Base-by-base conservation (phyloP, 1,140 invertebrate genomes). In the Streblospio benedicti region DNA sequence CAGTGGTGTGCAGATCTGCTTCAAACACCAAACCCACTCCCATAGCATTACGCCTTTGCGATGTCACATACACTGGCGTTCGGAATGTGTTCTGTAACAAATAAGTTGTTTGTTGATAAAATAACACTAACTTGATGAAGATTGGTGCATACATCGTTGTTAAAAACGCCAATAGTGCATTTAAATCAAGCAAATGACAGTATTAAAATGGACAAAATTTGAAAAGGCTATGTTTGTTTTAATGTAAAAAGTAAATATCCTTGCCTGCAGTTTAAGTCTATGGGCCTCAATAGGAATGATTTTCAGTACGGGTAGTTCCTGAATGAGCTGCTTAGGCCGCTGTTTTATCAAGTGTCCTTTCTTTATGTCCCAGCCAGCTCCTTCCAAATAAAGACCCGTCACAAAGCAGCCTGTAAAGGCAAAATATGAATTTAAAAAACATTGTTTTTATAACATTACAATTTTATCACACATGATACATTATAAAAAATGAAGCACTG, bases 11-110 rank as follows among this genome's bases (percentile, higher is more conserved):
- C 23, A 94, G 78, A 75, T 93, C 86, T 0, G 90, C 88, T 76
- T 93, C 89, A 75, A 93, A 93, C 12, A 93, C 87, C 4, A 92
- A 80, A 35, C 90, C 90, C n/a, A 87, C 85, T 1, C 89, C 89
- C 87, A 91, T 91, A 0, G 89, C 88, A 74, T 93, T 89, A 57
- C 89, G 81, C 57, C 90, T 81, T 65, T 83, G 77, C 0, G 88
- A 90, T 2, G 91, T 93, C 1, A 85, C 90, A 70, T 94, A 94
- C 1, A 93, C 90, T 0, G 91, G 90, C 0, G 88, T 87, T 63
- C 83, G 82, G 50, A 90, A 82, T 0, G 89, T 91, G 71, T 93
- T 91, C 86, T 90, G 76, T 35, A 71, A 68, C 61, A 65, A 64
- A 41, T 38, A 67, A 63, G 9, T n/a, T 5, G 18, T 4, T 49